Percentiles rank a stretch among this genome's conserved stretches.
phyloP scores from a whole-genome alignment of 2,113 vertebrate species.

The Leptobrachium ailaonicum region DNA sequence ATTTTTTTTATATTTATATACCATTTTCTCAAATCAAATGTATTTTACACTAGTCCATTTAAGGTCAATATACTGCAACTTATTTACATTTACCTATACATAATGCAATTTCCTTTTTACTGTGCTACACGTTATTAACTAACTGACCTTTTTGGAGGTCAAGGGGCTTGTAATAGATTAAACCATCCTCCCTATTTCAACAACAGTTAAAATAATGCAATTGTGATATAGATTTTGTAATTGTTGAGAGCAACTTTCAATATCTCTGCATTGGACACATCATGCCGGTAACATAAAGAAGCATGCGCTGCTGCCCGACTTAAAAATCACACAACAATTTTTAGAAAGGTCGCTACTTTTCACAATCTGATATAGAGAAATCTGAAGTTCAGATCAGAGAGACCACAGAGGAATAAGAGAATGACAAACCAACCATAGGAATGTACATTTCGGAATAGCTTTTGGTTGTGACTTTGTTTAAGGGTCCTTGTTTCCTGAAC shows the following conservation, averaged over 20 bases:
- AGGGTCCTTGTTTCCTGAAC: conserved; percentile 30
- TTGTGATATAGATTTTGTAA: conserved; percentile 4
- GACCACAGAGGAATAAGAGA: conserved; percentile 19
- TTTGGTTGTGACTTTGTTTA: conserved; percentile 26
- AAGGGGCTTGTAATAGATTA: conserved; percentile 14
- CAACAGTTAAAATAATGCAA: background rate
- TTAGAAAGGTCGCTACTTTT: conserved; percentile 36
- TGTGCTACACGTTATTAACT: conserved; percentile 38
- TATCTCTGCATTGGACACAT: conserved; percentile 44
- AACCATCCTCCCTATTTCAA: background rate
- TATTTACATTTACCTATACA: conserved; percentile 47
- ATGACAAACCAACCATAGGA: conserved; percentile 31
- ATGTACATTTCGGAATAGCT: conserved; percentile 17
- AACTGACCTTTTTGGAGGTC: background rate
- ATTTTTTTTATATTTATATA: conserved; percentile 23
- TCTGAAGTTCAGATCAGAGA: conserved; percentile 33
- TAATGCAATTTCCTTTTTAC: conserved; percentile 18
- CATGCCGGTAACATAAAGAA: conserved; percentile 47
- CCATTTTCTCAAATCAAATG: conserved; percentile 27
- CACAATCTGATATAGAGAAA: conserved; percentile 44
- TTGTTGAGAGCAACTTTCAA: conserved; percentile 36
- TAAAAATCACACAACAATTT: conserved; percentile 40
- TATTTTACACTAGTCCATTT: conserved; percentile 36
- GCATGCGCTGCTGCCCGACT: conserved; percentile 39
- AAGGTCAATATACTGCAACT: conserved; percentile 30